Evolutionary conservation across 2,888 invertebrate species (phyloP), one percentile per base, ranked within the genome.

Genomic region (Cyrtodaria siliqua): DNA sequence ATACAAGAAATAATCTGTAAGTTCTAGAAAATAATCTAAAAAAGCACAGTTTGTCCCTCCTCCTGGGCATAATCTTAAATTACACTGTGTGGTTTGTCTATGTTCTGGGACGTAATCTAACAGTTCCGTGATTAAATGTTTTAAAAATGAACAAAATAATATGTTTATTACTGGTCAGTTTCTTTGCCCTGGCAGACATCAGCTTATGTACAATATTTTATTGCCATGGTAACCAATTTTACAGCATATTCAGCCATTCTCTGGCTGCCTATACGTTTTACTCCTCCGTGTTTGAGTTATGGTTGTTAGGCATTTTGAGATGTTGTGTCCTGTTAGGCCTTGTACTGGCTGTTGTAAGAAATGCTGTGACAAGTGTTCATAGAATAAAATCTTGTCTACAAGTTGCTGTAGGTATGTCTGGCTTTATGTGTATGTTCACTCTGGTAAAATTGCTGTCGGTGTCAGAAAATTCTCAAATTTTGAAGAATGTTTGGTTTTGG

Each of bases 231-330:
- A 64, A 69, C 23, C 59, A 84, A 20, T 85, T 85, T 55, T 42
- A 53, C 1, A 20, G 61, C 20, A 72, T 76, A 26, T 86, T 86
- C 33, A 27, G 67, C 18, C 40, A 23, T 4, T 79, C 68, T 57
- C 55, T 84, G 38, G 66, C 76, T 20, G 38, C 60, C 14, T 87
- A 76, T 61, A 49, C 44, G 18, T 77, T 85, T 50, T 47, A 63
- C 2, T 59, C 47, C 2, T 88, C 89, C 1, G 55, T 86, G 42
- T 78, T 88, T 67, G 90, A 90, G 53, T 44, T 89, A 42, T 89
- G 88, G 88, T 56, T 71, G 18, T 63, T 86, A 24, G 67, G 78
- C 18, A 6, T 87, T 24, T 40, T 86, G 8, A 60, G 90, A 24
- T 52, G 60, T 12, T 74, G 78, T 55, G 57, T 88, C 50, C 57